Evolutionary conservation across 2,888 invertebrate species (phyloP), one percentile per base, ranked within the genome.

Genomic region (Watsonalla binaria): DNA sequence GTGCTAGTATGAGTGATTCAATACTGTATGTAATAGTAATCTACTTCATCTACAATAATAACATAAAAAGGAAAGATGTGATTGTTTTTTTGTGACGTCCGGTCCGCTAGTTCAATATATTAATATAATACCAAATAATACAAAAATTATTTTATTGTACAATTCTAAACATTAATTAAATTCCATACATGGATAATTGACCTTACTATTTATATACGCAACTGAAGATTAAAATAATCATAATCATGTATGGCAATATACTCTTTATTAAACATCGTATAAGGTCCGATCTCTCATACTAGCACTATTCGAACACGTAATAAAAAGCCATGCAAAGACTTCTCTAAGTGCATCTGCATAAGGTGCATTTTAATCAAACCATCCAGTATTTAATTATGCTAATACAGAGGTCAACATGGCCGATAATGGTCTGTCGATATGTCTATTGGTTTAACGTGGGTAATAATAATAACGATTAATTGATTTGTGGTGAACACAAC

Each of bases 281-380:
- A 42, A 42, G 11, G 42, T 42, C 42, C 11, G 11, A 42, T 42
- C 11, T 42, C 42, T 42, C 7, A 42, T 42, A 42, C 42, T 42
- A 42, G 42, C 42, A 42, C 42, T 42, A 52, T 50, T 52, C 39
- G 47, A 45, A 48, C 45, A 14, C 24, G 46, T 47, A 61, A 53
- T 47, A 47, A 63, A n/a, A 66, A 65, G 57, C 51, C 61, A 66
- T 65, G 66, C 65, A 57, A 55, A 47, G 45, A 61, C 46, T 49
- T 35, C 33, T 51, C 54, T 54, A 35, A 54, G 58, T 61, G 57
- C 64, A 59, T 56, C 64, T 62, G 62, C 61, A 51, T 45, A 49
- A 53, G 55, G 34, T 48, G 47, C 49, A 15, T 15, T 48, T 14
- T 49, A 37, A 11, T 37, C 37, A 14, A 37, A 48, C 37, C 15